Conservation (phyloP, 1,140 invertebrate species). For the Samia ricini region DNA sequence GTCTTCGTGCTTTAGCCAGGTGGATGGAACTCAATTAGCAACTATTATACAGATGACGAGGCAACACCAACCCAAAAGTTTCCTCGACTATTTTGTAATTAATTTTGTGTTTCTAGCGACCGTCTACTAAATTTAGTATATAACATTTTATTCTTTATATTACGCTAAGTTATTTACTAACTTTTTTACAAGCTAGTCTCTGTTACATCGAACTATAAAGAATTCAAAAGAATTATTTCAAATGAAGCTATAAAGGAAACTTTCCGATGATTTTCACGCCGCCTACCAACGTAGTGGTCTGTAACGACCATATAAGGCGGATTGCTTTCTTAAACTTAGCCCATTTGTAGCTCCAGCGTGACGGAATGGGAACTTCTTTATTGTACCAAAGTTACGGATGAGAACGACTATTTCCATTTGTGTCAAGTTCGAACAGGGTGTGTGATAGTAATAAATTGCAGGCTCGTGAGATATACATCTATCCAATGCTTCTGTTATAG, state of each 20-base stretch:
- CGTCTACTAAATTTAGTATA: constrained; percentile 18
- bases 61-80: constrained; percentile 53
- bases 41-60: constrained; percentile 43
- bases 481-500: background rate
- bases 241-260: constrained; percentile 64
- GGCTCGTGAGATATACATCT: background rate
- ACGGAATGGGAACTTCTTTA: constrained; percentile 68
- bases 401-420: constrained; percentile 66
- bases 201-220: constrained; percentile 27
- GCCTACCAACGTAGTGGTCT: constrained; percentile 56
- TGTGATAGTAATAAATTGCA: constrained; percentile 45
- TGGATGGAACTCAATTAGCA: constrained; percentile 56
- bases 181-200: constrained; percentile 18
- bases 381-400: constrained; percentile 65
- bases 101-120: constrained; percentile 54
- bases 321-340: constrained; percentile 74
- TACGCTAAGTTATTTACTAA: constrained; percentile 28
- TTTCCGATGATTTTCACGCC: constrained; percentile 65
- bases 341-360: constrained; percentile 62
- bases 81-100: constrained; percentile 58
- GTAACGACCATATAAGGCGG: constrained; percentile 73
- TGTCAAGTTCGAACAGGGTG: constrained; percentile 46
- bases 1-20: constrained; percentile 28
- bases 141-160: constrained; percentile 29
- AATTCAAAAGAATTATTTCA: constrained; percentile 45